Base-by-base conservation (phyloP, 53 echinoderm and acorn worm genomes). In the Zoroaster sp. region DNA sequence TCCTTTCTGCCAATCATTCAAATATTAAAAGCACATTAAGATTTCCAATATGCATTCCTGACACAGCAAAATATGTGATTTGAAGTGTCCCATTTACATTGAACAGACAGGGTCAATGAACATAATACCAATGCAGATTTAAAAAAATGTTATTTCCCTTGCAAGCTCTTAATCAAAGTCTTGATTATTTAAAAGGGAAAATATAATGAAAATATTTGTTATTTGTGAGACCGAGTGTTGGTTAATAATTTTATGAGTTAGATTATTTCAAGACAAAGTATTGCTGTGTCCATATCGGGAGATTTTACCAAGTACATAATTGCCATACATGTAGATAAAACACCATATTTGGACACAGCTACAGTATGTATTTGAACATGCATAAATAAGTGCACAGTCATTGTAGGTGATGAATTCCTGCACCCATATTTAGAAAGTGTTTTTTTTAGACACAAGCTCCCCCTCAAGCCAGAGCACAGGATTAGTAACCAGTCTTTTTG, bases 391-490 rank as follows among this genome's bases (percentile, higher is more conserved):
- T 78, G 77, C 38, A 53, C 35, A 15, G 28, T 39, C 38, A 9
- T 59, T 38, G 1, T 7, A 11, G 23, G 21, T 41, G 3, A 38
- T 63, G 78, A 18, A 17, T 78, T 34, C 78, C 78, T 30, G 11
- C 35, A 59, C 78, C 36, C 25, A 32, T 78, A 55, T 78, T 78
- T 55, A 63, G 78, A 78, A 35, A 78, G 59, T 55, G 18, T 18
- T 6, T 35, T 10, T 1, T 35, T 69, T 35, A 35, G 35, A 69
- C 35, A 69, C 11, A 34, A 14, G 69, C 34, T 36, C 36, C 1
- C 2, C 0, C 8, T 69, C 10, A 69, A 66, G 31, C 66, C 66
- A 66, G 66, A 8, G 10, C 36, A 35, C 10, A 69, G 13, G 69
- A 13, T 36, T 66, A 8, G 25, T 23, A 18, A 25, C 66, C n/a